Percentiles rank a stretch among this genome's conserved stretches.
phyloP scores from a whole-genome alignment of 53 echinoderm and acorn worm genomes.

The Stichopus horrens region DNA sequence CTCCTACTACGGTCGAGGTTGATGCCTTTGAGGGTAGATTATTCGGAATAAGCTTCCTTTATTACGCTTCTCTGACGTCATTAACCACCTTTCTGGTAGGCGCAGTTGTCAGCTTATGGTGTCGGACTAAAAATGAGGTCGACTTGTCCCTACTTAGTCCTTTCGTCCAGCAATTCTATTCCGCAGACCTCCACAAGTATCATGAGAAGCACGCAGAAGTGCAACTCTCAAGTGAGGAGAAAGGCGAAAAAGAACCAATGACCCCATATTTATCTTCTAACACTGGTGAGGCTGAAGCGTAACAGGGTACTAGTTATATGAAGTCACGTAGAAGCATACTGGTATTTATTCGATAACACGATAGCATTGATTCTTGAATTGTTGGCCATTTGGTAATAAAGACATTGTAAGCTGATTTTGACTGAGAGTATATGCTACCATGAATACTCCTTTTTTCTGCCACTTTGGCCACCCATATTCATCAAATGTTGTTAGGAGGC shows the following conservation, averaged over 20 bases:
- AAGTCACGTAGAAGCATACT: too few relatives aligned
- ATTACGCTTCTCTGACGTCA: slow-evolving; percentile 11
- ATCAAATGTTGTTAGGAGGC: too few relatives aligned
- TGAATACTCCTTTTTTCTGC: too few relatives aligned
- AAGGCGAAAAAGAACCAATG: neutral
- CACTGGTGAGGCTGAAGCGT: too few relatives aligned
- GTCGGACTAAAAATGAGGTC: neutral
- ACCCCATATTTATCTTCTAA: neutral
- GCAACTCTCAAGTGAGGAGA: neutral
- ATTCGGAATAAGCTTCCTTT: slow-evolving; percentile 32
- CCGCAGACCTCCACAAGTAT: neutral
- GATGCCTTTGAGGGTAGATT: slow-evolving; percentile 3
- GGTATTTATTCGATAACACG: too few relatives aligned
- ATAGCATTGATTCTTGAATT: too few relatives aligned
- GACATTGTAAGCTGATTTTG: too few relatives aligned
- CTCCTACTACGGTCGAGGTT: neutral
- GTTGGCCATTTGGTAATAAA: too few relatives aligned
- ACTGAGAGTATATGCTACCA: too few relatives aligned
- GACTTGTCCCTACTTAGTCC: slow-evolving; percentile 19
- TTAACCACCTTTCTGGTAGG: slow-evolving; percentile 27
- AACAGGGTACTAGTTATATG: too few relatives aligned
- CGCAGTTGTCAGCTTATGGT: neutral
- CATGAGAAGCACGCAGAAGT: neutral
- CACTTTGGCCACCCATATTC: too few relatives aligned
- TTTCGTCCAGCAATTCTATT: slow-evolving; percentile 9